A percentile compares a stretch with the other conserved stretches of the same genome.
phyloP scores from a whole-genome alignment of 2,113 vertebrate genomes.

The Loxodonta africana region DNA sequence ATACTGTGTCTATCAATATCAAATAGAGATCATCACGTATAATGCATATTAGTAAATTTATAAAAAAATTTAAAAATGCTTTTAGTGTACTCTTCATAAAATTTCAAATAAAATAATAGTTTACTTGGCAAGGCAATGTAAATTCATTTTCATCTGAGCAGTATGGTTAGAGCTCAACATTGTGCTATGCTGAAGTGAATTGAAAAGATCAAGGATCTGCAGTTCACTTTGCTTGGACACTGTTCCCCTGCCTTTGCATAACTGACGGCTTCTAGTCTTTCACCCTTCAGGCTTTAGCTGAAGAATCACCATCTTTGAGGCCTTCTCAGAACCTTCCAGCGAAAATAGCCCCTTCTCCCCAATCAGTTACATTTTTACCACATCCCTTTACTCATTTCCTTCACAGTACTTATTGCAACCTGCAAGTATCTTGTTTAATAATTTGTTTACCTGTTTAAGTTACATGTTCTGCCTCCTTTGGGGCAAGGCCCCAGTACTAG shows the following conservation, averaged over 20 bases:
- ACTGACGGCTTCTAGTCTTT: slow-evolving; percentile 16
- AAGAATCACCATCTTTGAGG: not conserved
- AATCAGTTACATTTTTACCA: not conserved
- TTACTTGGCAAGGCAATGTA: not conserved
- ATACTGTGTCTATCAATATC: not conserved
- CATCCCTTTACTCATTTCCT: not conserved
- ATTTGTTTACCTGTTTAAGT: not conserved
- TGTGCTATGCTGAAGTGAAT: not conserved
- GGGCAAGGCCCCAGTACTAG: not conserved
- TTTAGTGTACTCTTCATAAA: not conserved
- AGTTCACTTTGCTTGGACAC: not conserved
- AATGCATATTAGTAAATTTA: not conserved
- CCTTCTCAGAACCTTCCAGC: not conserved
- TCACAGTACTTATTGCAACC: not conserved
- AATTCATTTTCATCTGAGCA: slow-evolving; percentile 26
- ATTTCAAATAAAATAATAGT: not conserved
- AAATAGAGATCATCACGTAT: not conserved
- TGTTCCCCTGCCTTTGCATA: not conserved
- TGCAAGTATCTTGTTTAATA: not conserved
- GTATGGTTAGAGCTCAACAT: not conserved
- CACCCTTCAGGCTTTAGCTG: not conserved
- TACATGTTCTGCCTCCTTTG: not conserved
- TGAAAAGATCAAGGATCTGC: not conserved
- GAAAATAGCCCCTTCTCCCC: slow-evolving; percentile 32
- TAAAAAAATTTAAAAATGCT: not conserved